Evolutionary conservation across 2,113 vertebrate genomes (phyloP).

Genomic region (Piprites chloris): DNA sequence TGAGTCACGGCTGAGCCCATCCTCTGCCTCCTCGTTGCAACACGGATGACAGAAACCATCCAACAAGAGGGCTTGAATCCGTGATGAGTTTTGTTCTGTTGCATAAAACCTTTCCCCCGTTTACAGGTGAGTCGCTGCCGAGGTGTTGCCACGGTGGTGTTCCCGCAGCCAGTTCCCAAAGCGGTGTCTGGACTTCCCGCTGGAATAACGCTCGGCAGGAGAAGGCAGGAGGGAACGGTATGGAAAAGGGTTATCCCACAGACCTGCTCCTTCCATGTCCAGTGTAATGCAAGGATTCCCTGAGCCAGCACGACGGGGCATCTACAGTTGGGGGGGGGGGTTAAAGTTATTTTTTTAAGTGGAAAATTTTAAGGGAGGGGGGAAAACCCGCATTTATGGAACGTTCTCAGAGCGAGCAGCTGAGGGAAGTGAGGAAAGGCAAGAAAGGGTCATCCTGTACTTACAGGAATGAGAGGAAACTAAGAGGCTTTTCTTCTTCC

Average conservation of each 20-base stretch:
- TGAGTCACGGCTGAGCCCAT: constrained; percentile 75
- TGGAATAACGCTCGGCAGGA: neutral
- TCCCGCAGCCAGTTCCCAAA: neutral
- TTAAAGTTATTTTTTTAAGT: neutral
- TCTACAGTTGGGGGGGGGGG: neutral
- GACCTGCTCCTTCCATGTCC: accelerated
- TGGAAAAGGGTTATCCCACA: neutral
- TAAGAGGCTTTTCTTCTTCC: neutral
- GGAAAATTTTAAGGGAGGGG: no score
- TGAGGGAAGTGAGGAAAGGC: neutral
- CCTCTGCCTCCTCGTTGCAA: constrained; percentile 69
- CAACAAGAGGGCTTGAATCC: constrained; percentile 22
- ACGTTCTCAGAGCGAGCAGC: neutral
- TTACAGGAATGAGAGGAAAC: neutral
- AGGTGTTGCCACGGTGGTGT: neutral
- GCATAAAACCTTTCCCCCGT: constrained; percentile 42
- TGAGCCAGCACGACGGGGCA: neutral
- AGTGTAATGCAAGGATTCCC: neutral
- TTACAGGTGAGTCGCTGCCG: neutral
- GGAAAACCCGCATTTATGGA: neutral
- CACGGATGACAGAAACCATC: constrained; percentile 77
- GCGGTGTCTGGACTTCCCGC: neutral
- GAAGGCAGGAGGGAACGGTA: neutral
- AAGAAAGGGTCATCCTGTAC: neutral
- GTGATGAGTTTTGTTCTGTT: constrained; percentile 62